These are phyloP conservation scores for Tubulanus polymorphus DNA, from an alignment of 2,888 invertebrate species.

Conservation along the genomic window DNA sequence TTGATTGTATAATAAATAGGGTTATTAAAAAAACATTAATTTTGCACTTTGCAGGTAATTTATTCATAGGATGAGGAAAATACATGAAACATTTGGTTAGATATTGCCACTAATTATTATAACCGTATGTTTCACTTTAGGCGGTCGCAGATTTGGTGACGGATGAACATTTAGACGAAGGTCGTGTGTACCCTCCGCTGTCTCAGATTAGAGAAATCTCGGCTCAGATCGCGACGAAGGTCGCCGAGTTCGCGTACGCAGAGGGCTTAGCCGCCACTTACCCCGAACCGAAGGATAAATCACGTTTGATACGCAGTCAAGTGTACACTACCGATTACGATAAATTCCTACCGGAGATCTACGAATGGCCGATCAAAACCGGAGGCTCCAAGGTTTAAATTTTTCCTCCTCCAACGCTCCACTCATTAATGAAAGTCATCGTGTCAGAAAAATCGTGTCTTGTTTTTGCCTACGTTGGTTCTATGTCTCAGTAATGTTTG, in stretches of 20 bases:
- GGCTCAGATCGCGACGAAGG: constrained; percentile 74
- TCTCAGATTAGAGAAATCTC: constrained; percentile 79
- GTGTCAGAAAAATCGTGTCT: no score
- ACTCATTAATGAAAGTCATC: no score
- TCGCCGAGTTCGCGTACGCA: constrained; percentile 79
- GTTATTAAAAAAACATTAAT: no score
- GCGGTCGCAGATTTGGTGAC: constrained; percentile 77
- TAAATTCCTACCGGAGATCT: constrained; percentile 53
- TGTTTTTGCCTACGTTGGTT: no score
- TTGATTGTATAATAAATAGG: no score
- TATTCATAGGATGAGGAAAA: no score
- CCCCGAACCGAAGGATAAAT: constrained; percentile 59
- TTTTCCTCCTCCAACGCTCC: no score
- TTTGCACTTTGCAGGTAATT: no score
- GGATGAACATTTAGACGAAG: constrained; percentile 73
- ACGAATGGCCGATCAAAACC: constrained; percentile 57
- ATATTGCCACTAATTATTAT: no score
- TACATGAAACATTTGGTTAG: no score
- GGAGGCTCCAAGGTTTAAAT: no score
- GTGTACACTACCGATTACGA: constrained; percentile 54
- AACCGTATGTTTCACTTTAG: constrained; percentile 57
- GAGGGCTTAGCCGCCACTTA: constrained; percentile 55
- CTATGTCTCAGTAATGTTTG: no score
- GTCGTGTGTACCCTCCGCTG: constrained; percentile 89
- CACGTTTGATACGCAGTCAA: constrained; percentile 52